Percentiles rank a stretch among this genome's conserved stretches.
phyloP scores from a whole-genome alignment of 1,140 invertebrate genomes.

The Hyphantria cunea region DNA sequence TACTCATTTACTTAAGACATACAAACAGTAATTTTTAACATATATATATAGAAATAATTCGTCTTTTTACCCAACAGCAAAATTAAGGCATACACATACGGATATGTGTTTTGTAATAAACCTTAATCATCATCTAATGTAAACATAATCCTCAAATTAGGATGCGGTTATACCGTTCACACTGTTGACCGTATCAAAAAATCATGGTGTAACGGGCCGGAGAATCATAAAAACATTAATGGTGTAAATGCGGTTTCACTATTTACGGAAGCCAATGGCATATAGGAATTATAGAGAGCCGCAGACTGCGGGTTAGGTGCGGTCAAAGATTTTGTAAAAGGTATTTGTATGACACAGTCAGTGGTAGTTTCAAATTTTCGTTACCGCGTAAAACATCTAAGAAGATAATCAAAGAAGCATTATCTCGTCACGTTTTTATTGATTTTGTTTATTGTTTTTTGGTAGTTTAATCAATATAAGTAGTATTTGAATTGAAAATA shows the following conservation, averaged over 20 bases:
- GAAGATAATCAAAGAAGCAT: too few species aligned
- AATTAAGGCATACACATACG: background rate
- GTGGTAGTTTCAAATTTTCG: too few species aligned
- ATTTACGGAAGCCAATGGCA: conserved; percentile 72
- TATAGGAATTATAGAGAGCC: conserved; percentile 64
- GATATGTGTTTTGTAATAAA: background rate
- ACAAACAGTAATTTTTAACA: too few species aligned
- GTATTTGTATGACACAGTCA: background rate
- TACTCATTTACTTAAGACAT: too few species aligned
- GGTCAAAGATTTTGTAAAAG: conserved; percentile 49
- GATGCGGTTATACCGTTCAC: conserved; percentile 45
- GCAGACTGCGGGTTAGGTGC: conserved; percentile 55
- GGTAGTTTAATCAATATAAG: too few species aligned
- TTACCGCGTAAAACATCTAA: too few species aligned
- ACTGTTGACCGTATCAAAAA: conserved; percentile 34
- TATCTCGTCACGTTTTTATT: too few species aligned
- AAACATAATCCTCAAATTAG: conserved; percentile 29
- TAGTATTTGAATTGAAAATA: too few species aligned
- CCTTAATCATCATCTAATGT: background rate
- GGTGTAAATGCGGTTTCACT: conserved; percentile 71
- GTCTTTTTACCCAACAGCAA: background rate
- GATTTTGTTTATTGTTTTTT: too few species aligned
- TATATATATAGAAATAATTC: too few species aligned
- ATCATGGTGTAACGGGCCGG: conserved; percentile 49
- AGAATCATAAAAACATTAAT: conserved; percentile 63